These are phyloP conservation scores for Hydrotaea diabolus DNA, from an alignment of 2,888 invertebrate species.

Conservation along the genomic window DNA sequence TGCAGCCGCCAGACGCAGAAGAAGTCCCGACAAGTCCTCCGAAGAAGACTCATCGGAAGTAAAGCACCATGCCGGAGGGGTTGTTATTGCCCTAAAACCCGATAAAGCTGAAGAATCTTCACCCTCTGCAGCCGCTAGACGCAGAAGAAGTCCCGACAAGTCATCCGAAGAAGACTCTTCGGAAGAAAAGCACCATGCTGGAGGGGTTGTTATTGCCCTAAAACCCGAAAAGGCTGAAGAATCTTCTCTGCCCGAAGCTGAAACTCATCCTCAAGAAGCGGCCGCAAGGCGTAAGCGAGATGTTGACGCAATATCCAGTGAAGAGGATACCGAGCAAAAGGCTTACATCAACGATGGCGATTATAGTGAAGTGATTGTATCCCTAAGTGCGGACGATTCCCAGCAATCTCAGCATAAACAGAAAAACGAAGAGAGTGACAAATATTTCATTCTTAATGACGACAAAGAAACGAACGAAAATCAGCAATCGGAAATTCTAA, in stretches of 20 bases:
- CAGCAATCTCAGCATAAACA: neutral
- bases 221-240: neutral
- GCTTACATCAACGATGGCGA: neutral
- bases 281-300: neutral
- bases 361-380: constrained; percentile 12
- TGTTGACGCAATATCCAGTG: neutral
- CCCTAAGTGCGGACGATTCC: neutral
- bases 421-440: neutral
- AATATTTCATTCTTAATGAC: neutral
- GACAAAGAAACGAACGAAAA: neutral
- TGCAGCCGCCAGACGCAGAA: neutral
- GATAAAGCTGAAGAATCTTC: neutral
- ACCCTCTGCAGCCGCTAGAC: neutral
- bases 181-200: constrained; percentile 55
- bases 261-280: neutral
- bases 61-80: neutral
- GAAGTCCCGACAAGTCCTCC: constrained; percentile 23
- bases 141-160: constrained; percentile 4
- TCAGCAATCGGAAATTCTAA: neutral
- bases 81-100: neutral
- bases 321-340: neutral
- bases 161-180: constrained; percentile 54
- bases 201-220: constrained; percentile 28
- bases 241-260: neutral
- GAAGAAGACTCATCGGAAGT: constrained; percentile 58